Evolutionary conservation across 2,113 vertebrate species (phyloP).

Genomic region (Esox niger): DNA sequence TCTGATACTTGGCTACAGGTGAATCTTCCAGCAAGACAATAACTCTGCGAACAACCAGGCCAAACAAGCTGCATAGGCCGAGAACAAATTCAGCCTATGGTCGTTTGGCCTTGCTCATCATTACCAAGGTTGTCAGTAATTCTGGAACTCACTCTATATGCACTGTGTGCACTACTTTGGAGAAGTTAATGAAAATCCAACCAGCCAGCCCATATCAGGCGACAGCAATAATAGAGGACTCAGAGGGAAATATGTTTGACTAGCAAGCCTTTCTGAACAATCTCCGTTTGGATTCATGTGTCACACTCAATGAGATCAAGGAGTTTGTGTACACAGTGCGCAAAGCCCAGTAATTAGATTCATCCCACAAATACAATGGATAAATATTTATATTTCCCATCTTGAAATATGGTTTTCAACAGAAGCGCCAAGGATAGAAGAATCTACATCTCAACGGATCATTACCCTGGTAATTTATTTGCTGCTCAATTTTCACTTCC

Average conservation of each 20-base stretch:
- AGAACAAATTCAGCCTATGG: no score
- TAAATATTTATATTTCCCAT: conserved; percentile 42
- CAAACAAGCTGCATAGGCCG: no score
- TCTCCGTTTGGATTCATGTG: conserved; percentile 11
- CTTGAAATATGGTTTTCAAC: not conserved
- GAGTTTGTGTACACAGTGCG: conserved; percentile 24
- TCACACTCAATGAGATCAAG: conserved; percentile 37
- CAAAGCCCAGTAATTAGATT: conserved; percentile 17
- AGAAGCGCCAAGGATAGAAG: not conserved
- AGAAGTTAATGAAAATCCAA: not conserved
- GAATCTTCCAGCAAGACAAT: no score
- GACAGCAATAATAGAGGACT: conserved; percentile 31
- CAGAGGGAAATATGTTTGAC: conserved; percentile 6
- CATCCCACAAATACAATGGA: conserved; percentile 13
- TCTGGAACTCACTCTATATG: no score
- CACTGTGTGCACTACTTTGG: no score
- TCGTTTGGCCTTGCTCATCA: no score
- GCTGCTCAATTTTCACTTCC: not conserved
- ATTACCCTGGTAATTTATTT: conserved; percentile 1
- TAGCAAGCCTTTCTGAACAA: conserved; percentile 16
- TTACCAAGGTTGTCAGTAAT: no score
- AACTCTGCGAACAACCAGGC: no score
- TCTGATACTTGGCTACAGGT: no score
- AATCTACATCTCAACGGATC: conserved; percentile 36
- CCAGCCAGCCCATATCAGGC: not conserved